Evolutionary conservation across 2,797 vertebrate genomes (phyloP), one percentile per base, ranked within the genome.

Genomic region (Anabacerthia variegaticeps): DNA sequence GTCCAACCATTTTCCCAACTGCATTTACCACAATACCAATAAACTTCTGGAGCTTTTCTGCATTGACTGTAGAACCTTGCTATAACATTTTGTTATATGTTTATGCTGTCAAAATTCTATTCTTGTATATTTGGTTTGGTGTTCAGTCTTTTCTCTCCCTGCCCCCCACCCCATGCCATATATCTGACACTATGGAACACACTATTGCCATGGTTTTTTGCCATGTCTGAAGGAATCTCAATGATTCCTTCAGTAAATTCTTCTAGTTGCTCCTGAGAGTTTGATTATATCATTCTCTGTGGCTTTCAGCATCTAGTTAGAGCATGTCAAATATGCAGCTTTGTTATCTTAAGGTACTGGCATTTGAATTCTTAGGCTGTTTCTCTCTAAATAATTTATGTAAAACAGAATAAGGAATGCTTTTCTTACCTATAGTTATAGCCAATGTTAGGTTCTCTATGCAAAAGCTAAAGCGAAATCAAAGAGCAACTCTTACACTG

Each of bases 161-260:
- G 2, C 3, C 9, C 20, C 24, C 21, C 3, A 3, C 26, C 22
- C 30, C 1, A 1, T 3, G 9, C 28, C 24, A 17, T 4, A 3
- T 15, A 37, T 10, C 6, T 41, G 32, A 49, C 44, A 46, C 21
- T 26, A 28, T 4, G 9, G 34, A 71, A 27, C 5, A 22, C 10
- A 32, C 4, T 12, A 32, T 43, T 68, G 19, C 32, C 34, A 5
- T n/a, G 36, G 2, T 54, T 73, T 92, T 88, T n/a, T 83, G 55
- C 51, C 6, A 5, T 28, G 2, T 62, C 32, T 76, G 37, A 72
- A 75, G 24, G 36, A 85, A 46, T 3, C 4, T 7, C 15, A n/a
- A 20, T 43, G 6, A 49, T 44, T 68, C 10, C 36, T 80, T 69
- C 22, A 18, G 5, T 43, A 26, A 58, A 12, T 44, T 69, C 26